Conservation (phyloP, 2,888 invertebrate genomes). For the Melinaea menophilus region DNA sequence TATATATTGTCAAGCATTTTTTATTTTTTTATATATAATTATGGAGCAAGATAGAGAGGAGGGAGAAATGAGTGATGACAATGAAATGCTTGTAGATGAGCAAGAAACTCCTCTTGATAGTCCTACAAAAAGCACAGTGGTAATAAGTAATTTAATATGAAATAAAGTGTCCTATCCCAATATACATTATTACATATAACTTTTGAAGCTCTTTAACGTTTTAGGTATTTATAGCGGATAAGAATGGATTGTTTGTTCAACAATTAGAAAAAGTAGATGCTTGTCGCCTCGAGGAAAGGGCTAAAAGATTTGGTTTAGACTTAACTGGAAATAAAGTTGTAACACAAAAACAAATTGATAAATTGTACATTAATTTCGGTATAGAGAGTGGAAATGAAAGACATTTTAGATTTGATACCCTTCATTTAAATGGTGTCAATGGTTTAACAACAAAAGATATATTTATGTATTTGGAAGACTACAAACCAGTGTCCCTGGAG, state of each 20-base stretch:
- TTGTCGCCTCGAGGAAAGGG: slow-evolving; percentile 63
- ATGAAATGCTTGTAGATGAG: slow-evolving; percentile 59
- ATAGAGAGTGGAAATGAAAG: slow-evolving; percentile 77
- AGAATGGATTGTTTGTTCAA: slow-evolving; percentile 54
- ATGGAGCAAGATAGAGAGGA: slow-evolving; percentile 64
- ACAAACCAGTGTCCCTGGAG: slow-evolving; percentile 86
- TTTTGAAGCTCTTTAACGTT: slow-evolving; percentile 27
- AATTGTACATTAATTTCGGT: slow-evolving; percentile 64
- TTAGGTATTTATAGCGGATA: slow-evolving; percentile 58
- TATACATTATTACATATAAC: slow-evolving; percentile 5
- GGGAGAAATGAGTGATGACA: slow-evolving; percentile 74
- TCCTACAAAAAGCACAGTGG: slow-evolving; percentile 45
- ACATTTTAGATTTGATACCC: slow-evolving; percentile 83
- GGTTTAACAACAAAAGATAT: slow-evolving; percentile 87
- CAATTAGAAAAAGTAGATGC: slow-evolving; percentile 66
- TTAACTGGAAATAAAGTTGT: slow-evolving; percentile 63
- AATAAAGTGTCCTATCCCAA: background rate
- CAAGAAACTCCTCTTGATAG: slow-evolving; percentile 34
- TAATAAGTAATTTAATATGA: slow-evolving; percentile 33
- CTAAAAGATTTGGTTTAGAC: slow-evolving; percentile 67
- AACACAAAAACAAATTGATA: slow-evolving; percentile 70
- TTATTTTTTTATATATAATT: slow-evolving; percentile 8
- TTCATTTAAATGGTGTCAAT: slow-evolving; percentile 86
- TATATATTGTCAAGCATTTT: background rate
- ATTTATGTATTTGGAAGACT: slow-evolving; percentile 86